A percentile compares a stretch with the other conserved stretches of the same genome.
These are phyloP conservation scores for Notodonta dromedarius DNA, from an alignment of 2,888 invertebrate genomes.

Conservation along the genomic window DNA sequence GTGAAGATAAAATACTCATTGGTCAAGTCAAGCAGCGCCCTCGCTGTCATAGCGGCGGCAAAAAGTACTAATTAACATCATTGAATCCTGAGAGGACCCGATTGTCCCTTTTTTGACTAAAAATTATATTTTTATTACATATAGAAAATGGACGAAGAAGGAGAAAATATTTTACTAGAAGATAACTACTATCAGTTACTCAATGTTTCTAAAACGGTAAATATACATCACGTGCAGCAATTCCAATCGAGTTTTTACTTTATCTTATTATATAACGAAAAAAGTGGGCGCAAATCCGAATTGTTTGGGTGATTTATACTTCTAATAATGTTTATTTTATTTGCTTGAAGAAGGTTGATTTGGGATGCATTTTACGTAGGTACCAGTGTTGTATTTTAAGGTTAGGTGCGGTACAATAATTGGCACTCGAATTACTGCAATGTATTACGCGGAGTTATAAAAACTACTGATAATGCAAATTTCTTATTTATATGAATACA, in stretches of 20 bases:
- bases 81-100: conserved; percentile 19
- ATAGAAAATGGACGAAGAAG: conserved; percentile 86
- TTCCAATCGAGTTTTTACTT: conserved; percentile 44
- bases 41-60: conserved; percentile 47
- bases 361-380: conserved; percentile 9
- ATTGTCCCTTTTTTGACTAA: conserved; percentile 37
- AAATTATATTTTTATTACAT: conserved; percentile 35
- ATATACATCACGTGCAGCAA: conserved; percentile 62
- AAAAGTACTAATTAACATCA: conserved; percentile 41
- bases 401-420: conserved; percentile 39
- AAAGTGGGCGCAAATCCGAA: conserved; percentile 19
- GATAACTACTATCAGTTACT: conserved; percentile 96
- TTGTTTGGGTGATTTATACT: not conserved
- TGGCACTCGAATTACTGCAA: not conserved
- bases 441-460: not conserved
- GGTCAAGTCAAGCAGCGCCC: conserved; percentile 27
- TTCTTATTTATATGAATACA: too few relatives aligned
- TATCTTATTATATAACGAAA: conserved; percentile 41
- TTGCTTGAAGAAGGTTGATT: not conserved
- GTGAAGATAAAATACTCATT: conserved; percentile 9
- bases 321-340: not conserved
- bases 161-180: conserved; percentile 87
- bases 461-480: not conserved
- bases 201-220: conserved; percentile 93
- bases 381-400: conserved; percentile 37